Evolutionary conservation across 2,888 invertebrate genomes (phyloP).

Genomic region (Lymantria dispar): DNA sequence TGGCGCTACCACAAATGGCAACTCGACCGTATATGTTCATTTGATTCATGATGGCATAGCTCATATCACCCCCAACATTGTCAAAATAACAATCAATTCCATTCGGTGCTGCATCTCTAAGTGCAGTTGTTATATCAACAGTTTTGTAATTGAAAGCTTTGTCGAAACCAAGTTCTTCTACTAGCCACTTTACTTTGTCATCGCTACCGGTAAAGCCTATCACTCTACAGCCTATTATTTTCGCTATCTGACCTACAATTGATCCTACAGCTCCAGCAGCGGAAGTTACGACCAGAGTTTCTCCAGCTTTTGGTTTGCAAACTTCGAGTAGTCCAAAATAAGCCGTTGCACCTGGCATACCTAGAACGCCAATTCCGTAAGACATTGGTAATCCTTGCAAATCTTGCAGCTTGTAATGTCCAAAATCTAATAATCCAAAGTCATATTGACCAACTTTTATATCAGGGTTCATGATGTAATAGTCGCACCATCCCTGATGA

Average conservation of each 20-base stretch:
- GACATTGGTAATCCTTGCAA: slow-evolving; percentile 77
- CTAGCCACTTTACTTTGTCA: slow-evolving; percentile 86
- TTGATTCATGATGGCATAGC: slow-evolving; percentile 76
- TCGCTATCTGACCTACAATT: slow-evolving; percentile 89
- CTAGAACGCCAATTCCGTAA: slow-evolving; percentile 82
- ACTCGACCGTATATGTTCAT: slow-evolving; percentile 84
- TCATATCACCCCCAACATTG: slow-evolving; percentile 86
- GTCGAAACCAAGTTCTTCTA: slow-evolving; percentile 84
- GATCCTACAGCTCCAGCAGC: slow-evolving; percentile 90
- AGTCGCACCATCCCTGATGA: slow-evolving; percentile 38
- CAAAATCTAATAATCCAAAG: slow-evolving; percentile 7
- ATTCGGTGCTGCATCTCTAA: slow-evolving; percentile 71
- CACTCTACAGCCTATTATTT: slow-evolving; percentile 83
- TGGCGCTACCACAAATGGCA: slow-evolving; percentile 51
- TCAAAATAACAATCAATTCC: slow-evolving; percentile 89
- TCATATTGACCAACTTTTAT: slow-evolving; percentile 7
- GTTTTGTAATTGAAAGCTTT: slow-evolving; percentile 88
- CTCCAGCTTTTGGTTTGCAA: slow-evolving; percentile 86
- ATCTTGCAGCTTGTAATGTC: slow-evolving; percentile 71
- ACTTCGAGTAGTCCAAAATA: slow-evolving; percentile 87
- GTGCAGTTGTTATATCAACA: slow-evolving; percentile 69
- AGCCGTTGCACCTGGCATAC: slow-evolving; percentile 87
- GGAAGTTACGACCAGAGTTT: slow-evolving; percentile 86
- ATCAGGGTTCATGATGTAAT: slow-evolving; percentile 16
- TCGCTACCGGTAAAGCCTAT: slow-evolving; percentile 88